Evolutionary conservation across 2,888 invertebrate species (phyloP), one percentile per base, ranked within the genome.

Genomic region (Pediacus dermestoides): DNA sequence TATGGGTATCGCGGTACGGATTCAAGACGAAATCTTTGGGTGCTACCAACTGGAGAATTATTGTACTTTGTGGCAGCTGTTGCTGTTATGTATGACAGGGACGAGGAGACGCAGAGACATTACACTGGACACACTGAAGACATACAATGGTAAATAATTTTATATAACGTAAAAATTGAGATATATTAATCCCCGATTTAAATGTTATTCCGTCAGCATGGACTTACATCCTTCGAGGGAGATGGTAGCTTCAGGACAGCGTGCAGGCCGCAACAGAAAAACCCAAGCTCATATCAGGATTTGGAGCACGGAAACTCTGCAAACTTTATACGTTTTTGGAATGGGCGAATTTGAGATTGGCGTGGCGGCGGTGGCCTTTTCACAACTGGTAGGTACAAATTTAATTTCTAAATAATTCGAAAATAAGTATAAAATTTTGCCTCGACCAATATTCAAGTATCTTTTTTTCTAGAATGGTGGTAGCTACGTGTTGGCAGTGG

Each of bases 1-100:
- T 94, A 91, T 62, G 95, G 95, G 0, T 96, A 95, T 70, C 82
- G 95, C 41, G 95, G 96, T 0, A 82, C 85, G 6, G 94, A 95
- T 69, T 82, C 89, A 3, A 78, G 88, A 7, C 80, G 84, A 53
- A 96, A 96, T 70, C 74, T 96, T 16, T 91, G 92, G 86, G 88
- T 90, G 14, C 71, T 96, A 35, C 92, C 93, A 1, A 92, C 93
- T 0, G 95, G 94, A 0, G 96, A 96, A 67, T 74, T 94, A 4
- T 73, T 93, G 23, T 94, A 93, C 68, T 90, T 85, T 63, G 92
- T 93, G n/a, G 91, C 91, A 0, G 88, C 92, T 0, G 87, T 93
- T 1, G 93, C 89, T 0, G 82, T 94, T 15, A 78, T 94, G 70
- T 88, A 85, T 61, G 89, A 93, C 65, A 77, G 88, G 30, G 86